These are phyloP conservation scores for Arctia plantaginis DNA, from an alignment of 2,888 invertebrate species.

Conservation along the genomic window DNA sequence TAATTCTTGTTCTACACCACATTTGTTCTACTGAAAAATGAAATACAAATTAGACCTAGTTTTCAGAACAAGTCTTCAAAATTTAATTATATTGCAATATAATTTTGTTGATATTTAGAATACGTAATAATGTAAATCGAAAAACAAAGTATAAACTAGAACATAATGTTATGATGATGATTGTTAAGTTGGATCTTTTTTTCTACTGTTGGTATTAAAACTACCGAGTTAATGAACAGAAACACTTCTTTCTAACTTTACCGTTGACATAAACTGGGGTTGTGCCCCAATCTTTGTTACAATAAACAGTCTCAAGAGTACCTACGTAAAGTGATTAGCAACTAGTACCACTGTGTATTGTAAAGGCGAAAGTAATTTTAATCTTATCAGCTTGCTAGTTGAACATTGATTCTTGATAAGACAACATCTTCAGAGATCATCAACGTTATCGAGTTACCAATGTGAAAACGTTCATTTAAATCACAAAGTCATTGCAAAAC, in stretches of 20 bases:
- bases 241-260: neutral
- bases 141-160: no score
- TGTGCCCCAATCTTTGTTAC: neutral
- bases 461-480: constrained; percentile 27
- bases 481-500: constrained; percentile 26
- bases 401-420: constrained; percentile 9
- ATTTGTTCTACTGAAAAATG: neutral
- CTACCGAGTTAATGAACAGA: no score
- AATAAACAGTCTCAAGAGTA: neutral
- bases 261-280: neutral
- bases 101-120: no score
- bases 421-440: neutral
- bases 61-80: neutral
- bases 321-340: constrained; percentile 8
- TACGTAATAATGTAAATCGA: no score
- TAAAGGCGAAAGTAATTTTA: constrained; percentile 4
- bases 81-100: neutral
- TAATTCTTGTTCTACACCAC: neutral
- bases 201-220: neutral
- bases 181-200: neutral
- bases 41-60: neutral
- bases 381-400: neutral
- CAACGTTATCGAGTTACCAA: constrained; percentile 22
- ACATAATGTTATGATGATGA: no score
- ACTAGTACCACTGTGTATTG: neutral